Base-by-base conservation (phyloP, 2,113 vertebrate species). In the Labeo rohita region DNA sequence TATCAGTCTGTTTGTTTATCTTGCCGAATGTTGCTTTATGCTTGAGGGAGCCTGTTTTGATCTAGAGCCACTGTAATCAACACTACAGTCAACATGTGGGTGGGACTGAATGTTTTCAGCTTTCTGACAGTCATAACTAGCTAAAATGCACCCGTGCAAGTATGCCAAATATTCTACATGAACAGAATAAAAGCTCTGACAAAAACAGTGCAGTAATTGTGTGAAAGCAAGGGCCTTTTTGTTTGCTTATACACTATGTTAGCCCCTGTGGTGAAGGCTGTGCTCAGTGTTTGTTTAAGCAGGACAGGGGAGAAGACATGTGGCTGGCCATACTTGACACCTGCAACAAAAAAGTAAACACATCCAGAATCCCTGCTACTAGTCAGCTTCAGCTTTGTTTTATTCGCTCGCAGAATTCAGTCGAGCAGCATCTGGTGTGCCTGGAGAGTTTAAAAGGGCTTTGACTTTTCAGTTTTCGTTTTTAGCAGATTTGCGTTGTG, bases 301-400 rank as follows among this genome's bases (percentile, higher is more conserved):
- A 70, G 16, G 28, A 87, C 39, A 86, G 65, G 63, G 21, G 21
- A 56, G 47, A 23, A 6, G 56, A 66, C 85, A 83, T 82, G 79
- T 61, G 85, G 83, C 68, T 13, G 8, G 16, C 36, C 79, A 47
- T 78, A 23, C 70, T 82, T 87, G 78, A 50, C 83, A 87, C 86
- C 83, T 87, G 79, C 70, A 11, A 21, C 83, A 28, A 70, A 83
- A 87, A 70, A 87, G 65, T 80, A 85, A 78, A 85, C 76, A 16
- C 12, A 28, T 74, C 68, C 80, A 85, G 85, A 84, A 63, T 74
- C 61, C 23, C 16, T 9, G 56, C 61, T 73, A 49, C 45, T 85
- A 72, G 79, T 85, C 39, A 52, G 78, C 83, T 70, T 68, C 72
- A 18, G 39, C 72, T 82, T 87, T 88, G 84, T 84, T 87, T 81